These are phyloP conservation scores for Pandemis cinnamomeana DNA, from an alignment of 2,888 invertebrate species.

Conservation along the genomic window DNA sequence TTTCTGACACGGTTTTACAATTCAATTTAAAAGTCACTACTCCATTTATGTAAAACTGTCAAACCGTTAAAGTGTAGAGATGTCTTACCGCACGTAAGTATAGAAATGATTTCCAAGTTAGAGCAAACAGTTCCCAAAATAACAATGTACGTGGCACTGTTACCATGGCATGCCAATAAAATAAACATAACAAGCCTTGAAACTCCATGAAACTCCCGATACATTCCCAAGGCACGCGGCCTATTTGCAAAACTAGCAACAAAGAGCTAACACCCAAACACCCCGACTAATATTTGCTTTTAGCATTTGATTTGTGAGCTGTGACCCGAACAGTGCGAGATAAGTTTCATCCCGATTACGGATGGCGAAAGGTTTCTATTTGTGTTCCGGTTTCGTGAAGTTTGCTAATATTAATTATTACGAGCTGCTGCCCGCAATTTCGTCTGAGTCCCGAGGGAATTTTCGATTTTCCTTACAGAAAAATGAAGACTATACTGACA, in stretches of 20 bases:
- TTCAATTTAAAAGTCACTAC: no score
- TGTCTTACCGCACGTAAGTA: no score
- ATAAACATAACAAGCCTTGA: slow-evolving; percentile 16
- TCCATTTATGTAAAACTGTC: no score
- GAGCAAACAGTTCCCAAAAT: not conserved
- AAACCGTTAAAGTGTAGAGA: no score
- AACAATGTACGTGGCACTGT: not conserved
- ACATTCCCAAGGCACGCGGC: not conserved
- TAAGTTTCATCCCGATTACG: slow-evolving; percentile 29
- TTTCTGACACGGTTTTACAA: no score
- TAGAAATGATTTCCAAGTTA: not conserved
- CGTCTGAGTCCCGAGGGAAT: no score
- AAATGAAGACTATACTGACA: no score
- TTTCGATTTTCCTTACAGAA: no score
- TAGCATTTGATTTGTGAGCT: slow-evolving; percentile 32
- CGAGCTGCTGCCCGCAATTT: not conserved
- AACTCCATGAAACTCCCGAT: slow-evolving; percentile 19
- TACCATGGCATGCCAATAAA: not conserved
- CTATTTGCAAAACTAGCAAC: slow-evolving; percentile 29
- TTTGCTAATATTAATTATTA: not conserved
- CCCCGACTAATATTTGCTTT: slow-evolving; percentile 30
- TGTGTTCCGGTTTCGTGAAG: not conserved
- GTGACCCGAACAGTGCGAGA: slow-evolving; percentile 20
- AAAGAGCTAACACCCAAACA: slow-evolving; percentile 25
- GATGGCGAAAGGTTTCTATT: slow-evolving; percentile 12